These are phyloP conservation scores for Oreochromis grahami DNA, from an alignment of 2,797 vertebrate genomes.

Conservation along the genomic window DNA sequence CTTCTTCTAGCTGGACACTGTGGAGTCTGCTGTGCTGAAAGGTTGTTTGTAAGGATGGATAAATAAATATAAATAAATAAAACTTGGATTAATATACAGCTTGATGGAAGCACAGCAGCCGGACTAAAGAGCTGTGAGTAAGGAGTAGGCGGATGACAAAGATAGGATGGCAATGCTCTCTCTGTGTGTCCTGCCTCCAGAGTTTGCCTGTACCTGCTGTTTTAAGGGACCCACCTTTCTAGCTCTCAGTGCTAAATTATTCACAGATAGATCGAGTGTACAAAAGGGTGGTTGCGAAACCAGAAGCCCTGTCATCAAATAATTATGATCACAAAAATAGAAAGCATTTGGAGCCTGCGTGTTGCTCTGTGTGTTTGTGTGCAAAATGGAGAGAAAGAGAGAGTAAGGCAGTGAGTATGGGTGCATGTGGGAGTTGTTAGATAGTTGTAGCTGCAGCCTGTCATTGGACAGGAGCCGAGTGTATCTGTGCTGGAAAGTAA, in stretches of 20 bases:
- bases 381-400: not conserved
- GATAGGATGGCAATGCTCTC: slow-evolving; percentile 12
- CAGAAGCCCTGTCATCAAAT: slow-evolving; percentile 81
- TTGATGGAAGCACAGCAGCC: not conserved
- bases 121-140: not conserved
- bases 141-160: slow-evolving; percentile 14
- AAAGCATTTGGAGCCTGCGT: slow-evolving; percentile 11
- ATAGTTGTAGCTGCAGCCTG: slow-evolving; percentile 16
- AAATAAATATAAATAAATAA: not conserved
- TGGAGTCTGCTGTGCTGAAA: not conserved
- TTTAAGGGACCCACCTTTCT: slow-evolving; percentile 51
- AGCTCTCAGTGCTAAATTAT: slow-evolving; percentile 80
- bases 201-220: slow-evolving; percentile 47
- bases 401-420: not conserved
- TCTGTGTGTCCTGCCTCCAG: slow-evolving; percentile 28
- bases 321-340: slow-evolving; percentile 73
- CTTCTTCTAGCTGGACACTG: not conserved
- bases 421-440: slow-evolving; percentile 30
- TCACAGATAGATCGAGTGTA: slow-evolving; percentile 75
- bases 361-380: slow-evolving; percentile 10
- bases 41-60: not conserved
- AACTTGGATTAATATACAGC: not conserved
- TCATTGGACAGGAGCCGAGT: slow-evolving; percentile 29
- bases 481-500: slow-evolving; percentile 19
- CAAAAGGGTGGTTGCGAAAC: slow-evolving; percentile 80